Percentiles rank a stretch among this genome's conserved stretches.
Evolutionary conservation across 1,140 invertebrate species (phyloP).

Genomic region (Trichonephila inaurata): DNA sequence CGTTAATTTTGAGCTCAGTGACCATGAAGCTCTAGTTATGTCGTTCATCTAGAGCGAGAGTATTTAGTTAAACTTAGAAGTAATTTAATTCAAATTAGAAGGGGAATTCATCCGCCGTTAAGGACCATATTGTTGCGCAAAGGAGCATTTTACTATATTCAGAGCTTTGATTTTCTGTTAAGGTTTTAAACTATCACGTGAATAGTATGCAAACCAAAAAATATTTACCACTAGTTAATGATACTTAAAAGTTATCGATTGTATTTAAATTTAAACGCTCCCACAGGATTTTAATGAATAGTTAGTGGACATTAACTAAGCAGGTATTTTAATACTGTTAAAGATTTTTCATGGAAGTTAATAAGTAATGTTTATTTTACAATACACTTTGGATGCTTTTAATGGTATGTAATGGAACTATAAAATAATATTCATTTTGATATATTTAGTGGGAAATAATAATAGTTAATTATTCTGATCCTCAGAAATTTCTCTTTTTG

Average conservation of each 20-base stretch:
- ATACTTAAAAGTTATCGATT: neutral
- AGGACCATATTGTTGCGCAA: neutral
- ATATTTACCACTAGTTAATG: neutral
- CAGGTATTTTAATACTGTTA: too few relatives aligned
- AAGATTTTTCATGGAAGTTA: too few relatives aligned
- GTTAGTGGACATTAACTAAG: neutral
- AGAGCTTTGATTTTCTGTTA: neutral
- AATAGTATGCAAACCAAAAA: too few relatives aligned
- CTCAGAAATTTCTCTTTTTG: too few relatives aligned
- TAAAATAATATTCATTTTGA: too few relatives aligned
- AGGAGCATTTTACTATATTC: neutral
- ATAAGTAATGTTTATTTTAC: too few relatives aligned
- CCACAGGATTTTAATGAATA: neutral
- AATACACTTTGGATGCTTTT: too few relatives aligned
- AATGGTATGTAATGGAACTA: too few relatives aligned
- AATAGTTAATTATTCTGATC: too few relatives aligned
- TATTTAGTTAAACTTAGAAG: neutral
- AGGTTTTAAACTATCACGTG: too few relatives aligned
- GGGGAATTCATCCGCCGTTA: neutral
- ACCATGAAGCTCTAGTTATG: neutral
- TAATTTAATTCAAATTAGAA: neutral
- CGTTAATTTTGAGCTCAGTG: neutral
- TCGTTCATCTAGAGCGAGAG: neutral
- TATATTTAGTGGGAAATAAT: too few relatives aligned
- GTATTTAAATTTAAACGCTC: neutral